Percentiles rank a stretch among this genome's conserved stretches.
Evolutionary conservation across 2,888 invertebrate species (phyloP).

Genomic region (Lampropteryx suffumata): DNA sequence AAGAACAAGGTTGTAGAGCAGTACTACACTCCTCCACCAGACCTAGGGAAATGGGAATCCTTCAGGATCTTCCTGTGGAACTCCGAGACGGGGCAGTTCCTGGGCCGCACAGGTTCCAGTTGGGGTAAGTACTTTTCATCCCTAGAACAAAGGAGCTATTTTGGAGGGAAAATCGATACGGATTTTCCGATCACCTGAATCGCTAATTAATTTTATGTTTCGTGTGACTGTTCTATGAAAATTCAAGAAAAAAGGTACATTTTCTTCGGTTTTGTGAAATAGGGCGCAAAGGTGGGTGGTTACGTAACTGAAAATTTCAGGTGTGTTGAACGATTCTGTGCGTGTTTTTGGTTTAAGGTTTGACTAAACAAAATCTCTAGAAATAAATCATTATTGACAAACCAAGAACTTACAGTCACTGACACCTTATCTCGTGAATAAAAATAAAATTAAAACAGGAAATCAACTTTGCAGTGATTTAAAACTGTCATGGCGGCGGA

Average conservation of each 20-base stretch:
- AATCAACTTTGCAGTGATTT: constrained; percentile 5
- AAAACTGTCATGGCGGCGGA: constrained; percentile 3
- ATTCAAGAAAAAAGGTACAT: background rate
- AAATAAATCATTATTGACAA: too few species aligned
- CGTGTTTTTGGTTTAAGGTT: too few species aligned
- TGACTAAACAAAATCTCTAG: too few species aligned
- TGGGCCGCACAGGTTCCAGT: constrained; percentile 95
- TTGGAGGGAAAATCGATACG: constrained; percentile 58
- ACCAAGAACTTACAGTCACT: background rate
- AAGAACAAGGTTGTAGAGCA: constrained; percentile 88
- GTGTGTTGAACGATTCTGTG: background rate
- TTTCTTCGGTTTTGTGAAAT: background rate
- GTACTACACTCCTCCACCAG: constrained; percentile 91
- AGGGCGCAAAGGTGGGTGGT: constrained; percentile 11
- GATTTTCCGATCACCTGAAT: constrained; percentile 18
- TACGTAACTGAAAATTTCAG: constrained; percentile 28
- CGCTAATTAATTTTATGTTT: background rate
- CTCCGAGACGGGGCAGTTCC: constrained; percentile 94
- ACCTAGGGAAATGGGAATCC: constrained; percentile 92
- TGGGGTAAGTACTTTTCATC: constrained; percentile 91
- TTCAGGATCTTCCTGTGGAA: constrained; percentile 95
- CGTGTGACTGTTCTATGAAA: background rate
- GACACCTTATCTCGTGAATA: constrained; percentile 20
- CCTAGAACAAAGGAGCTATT: constrained; percentile 31
- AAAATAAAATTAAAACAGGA: constrained; percentile 12